Conservation (phyloP, 2,797 vertebrate genomes). For the Tenualosa ilisha region DNA sequence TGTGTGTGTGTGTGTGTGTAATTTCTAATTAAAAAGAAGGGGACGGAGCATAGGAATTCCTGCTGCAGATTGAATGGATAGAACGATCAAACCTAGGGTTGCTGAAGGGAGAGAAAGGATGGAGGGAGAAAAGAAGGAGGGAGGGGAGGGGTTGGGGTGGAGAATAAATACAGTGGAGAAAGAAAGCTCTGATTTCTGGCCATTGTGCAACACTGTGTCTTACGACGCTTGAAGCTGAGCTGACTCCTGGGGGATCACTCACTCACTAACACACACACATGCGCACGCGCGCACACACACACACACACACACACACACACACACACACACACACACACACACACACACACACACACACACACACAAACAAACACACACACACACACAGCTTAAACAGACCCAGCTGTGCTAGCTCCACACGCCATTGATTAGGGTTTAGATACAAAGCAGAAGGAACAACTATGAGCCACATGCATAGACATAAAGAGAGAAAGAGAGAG, state of each 20-base stretch:
- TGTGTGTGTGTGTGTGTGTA: no score
- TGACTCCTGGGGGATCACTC: background rate
- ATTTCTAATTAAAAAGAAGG: slow-evolving; percentile 12
- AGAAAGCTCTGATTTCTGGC: slow-evolving; percentile 35
- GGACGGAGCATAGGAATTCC: background rate
- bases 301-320: no score
- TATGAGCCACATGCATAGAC: slow-evolving; percentile 12
- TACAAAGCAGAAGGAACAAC: slow-evolving; percentile 33
- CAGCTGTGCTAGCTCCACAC: slow-evolving; percentile 33
- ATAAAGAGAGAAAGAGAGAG: slow-evolving; percentile 27
- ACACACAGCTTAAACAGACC: slow-evolving; percentile 8
- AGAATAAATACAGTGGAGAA: background rate
- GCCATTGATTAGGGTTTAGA: slow-evolving; percentile 6
- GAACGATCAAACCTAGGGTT: background rate
- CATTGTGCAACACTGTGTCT: slow-evolving; percentile 17
- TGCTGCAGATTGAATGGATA: background rate
- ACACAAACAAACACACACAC: slow-evolving; percentile 23
- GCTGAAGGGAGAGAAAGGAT: background rate
- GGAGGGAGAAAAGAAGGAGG: no score
- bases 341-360: no score
- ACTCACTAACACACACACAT: slow-evolving; percentile 27
- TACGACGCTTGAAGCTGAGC: background rate
- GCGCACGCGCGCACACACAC: no score
- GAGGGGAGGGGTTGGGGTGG: background rate
- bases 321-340: no score